phyloP scores from a whole-genome alignment of 2,888 invertebrate species.

The Marasmarcha lunaedactyla region DNA sequence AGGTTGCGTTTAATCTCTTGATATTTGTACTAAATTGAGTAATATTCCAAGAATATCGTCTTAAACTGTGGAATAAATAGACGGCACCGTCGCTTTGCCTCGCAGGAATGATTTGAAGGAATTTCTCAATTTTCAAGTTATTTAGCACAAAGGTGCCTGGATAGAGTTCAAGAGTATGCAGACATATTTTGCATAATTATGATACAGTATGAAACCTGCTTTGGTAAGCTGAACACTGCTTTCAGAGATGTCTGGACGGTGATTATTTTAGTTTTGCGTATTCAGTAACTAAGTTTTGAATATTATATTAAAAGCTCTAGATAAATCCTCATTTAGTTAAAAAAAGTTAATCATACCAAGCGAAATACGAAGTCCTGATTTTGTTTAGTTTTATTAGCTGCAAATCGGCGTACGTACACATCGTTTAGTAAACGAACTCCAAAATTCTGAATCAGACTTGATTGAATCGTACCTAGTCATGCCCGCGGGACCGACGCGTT shows the following conservation, averaged over 20 bases:
- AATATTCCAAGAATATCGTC: no score
- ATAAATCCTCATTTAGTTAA: no score
- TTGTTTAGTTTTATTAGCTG: not conserved
- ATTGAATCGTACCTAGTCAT: constrained; percentile 53
- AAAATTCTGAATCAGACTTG: constrained; percentile 63
- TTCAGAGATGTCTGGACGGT: no score
- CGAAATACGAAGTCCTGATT: no score
- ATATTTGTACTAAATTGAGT: no score
- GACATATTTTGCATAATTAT: not conserved
- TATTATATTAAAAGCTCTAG: no score
- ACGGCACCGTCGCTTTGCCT: not conserved
- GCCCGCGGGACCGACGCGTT: constrained; percentile 59
- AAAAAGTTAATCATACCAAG: no score
- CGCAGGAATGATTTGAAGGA: not conserved
- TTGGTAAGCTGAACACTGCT: no score
- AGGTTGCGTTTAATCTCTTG: no score
- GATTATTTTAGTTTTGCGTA: no score
- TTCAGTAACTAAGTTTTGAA: no score
- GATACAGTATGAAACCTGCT: not conserved
- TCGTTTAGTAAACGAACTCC: constrained; percentile 60
- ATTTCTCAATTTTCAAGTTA: constrained; percentile 1
- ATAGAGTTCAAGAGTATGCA: not conserved
- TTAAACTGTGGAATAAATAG: no score
- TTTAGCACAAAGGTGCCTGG: not conserved
- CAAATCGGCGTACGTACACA: constrained; percentile 3